These are phyloP conservation scores for Drosophila melanosoma DNA, from an alignment of 2,888 invertebrate genomes.

Conservation along the genomic window DNA sequence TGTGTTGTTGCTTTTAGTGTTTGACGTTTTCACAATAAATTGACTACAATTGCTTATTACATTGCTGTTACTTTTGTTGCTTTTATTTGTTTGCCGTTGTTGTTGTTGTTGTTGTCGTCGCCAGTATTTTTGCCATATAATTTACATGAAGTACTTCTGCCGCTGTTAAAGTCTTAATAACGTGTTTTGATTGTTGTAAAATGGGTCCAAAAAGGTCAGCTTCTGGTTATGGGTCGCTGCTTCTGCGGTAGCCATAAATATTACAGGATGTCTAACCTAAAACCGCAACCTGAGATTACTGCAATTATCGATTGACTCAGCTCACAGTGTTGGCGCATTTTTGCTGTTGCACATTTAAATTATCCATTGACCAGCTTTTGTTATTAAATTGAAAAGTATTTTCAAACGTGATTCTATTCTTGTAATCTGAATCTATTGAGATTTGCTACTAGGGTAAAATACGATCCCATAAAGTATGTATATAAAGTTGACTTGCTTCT, in stretches of 20 bases:
- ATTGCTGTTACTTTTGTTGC: constrained; percentile 16
- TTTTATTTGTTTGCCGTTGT: neutral
- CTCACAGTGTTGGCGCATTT: neutral
- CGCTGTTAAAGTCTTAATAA: constrained; percentile 32
- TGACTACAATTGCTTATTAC: constrained; percentile 50
- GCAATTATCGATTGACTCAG: constrained; percentile 12
- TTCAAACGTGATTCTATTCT: neutral
- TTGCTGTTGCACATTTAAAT: neutral
- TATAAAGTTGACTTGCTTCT: neutral
- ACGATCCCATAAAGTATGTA: neutral
- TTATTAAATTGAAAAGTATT: neutral
- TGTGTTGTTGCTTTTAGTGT: constrained; percentile 9
- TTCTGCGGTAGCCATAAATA: constrained; percentile 28
- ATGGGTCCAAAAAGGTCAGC: constrained; percentile 35
- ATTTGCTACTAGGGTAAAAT: neutral
- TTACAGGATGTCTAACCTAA: neutral
- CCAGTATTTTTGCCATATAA: constrained; percentile 43
- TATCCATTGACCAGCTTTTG: neutral
- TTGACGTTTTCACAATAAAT: constrained; percentile 50
- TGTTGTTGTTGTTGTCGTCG: constrained; percentile 11
- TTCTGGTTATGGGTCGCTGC: constrained; percentile 1
- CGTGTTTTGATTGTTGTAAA: constrained; percentile 6
- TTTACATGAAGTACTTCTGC: constrained; percentile 42
- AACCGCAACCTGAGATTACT: neutral
- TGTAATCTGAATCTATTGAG: neutral